Evolutionary conservation across 2,797 vertebrate genomes (phyloP).

Genomic region (Eupleurogrammus muticus): DNA sequence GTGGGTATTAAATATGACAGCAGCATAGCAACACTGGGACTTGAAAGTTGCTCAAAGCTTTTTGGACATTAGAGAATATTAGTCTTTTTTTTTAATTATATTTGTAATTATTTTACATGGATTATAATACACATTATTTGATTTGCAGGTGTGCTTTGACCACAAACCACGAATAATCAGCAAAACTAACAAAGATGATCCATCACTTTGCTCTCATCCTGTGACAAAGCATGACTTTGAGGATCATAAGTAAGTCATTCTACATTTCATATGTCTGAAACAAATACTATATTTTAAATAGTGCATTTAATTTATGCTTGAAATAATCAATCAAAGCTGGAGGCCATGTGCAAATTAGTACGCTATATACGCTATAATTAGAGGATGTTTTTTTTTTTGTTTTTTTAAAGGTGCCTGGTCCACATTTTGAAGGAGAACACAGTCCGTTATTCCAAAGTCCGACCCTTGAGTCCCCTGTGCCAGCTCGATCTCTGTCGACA

Average conservation of each 20-base stretch:
- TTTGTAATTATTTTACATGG: neutral
- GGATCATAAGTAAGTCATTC: slow-evolving; percentile 91
- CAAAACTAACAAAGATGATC: slow-evolving; percentile 95
- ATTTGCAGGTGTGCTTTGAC: slow-evolving; percentile 95
- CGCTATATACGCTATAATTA: neutral
- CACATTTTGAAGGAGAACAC: slow-evolving; percentile 94
- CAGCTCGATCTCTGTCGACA: slow-evolving; percentile 96
- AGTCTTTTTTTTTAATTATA: neutral
- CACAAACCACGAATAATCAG: slow-evolving; percentile 99
- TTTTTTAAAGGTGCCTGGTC: slow-evolving; percentile 91
- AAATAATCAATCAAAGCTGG: neutral
- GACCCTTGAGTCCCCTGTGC: slow-evolving; percentile 84
- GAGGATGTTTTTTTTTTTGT: neutral
- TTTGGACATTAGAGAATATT: neutral
- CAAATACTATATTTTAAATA: neutral
- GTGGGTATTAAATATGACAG: neutral
- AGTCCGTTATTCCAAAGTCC: slow-evolving; percentile 94
- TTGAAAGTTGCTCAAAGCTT: too few relatives aligned
- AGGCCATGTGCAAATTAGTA: neutral
- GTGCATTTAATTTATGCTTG: neutral
- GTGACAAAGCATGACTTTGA: slow-evolving; percentile 95
- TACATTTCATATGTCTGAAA: neutral
- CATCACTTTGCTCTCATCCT: slow-evolving; percentile 93
- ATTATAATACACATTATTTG: slow-evolving; percentile 1
- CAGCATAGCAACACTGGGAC: too few relatives aligned